Evolutionary conservation across 1,140 invertebrate genomes (phyloP), one percentile per base, ranked within the genome.

Genomic region (Saxidomus purpurata): DNA sequence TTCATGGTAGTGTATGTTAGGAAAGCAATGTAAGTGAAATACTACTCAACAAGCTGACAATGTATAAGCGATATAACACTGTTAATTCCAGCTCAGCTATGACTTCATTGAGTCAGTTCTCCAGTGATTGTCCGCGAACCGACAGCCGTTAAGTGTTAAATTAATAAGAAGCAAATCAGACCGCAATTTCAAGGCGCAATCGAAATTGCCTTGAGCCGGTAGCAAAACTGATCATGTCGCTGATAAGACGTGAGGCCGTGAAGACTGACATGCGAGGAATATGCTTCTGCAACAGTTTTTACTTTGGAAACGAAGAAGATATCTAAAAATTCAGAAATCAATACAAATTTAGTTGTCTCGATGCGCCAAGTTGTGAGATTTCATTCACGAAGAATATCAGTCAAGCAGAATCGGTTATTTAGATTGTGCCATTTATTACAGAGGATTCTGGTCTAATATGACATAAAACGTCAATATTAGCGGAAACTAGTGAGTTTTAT

Each of bases 261-360:
- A 49, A 49, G 43, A 77, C 8, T 22, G 25, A 34, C 74, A 47
- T 25, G n/a, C 19, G 74, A 47, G 74, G 22, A 77, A 77, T 52
- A 47, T 77, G 74, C 74, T 47, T 2, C 43, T 52, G 74, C 74
- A 77, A 77, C 74, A 77, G 74, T 31, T 77, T 49, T 49, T 11
- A 28, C 25, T 47, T 49, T 15, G 22, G 6, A 22, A 47, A 47
- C 74, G 19, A 43, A 34, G 31, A 19, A 19, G 25, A 25, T 31
- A 11, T 77, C 74, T 77, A 47, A 77, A 49, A 74, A 49, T 52
- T 77, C 22, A 77, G n/a, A 22, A 52, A 77, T 77, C 74, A 77
- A 77, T 77, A 77, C 74, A 77, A 77, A 77, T 77, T 77, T 43
- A 47, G 74, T 77, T 77, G 74, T 77, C 74, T 77, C 38, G 74